Percentiles rank a stretch among this genome's conserved stretches.
Evolutionary conservation across 1,140 invertebrate genomes (phyloP).

Genomic region (Drosophila jambulina): DNA sequence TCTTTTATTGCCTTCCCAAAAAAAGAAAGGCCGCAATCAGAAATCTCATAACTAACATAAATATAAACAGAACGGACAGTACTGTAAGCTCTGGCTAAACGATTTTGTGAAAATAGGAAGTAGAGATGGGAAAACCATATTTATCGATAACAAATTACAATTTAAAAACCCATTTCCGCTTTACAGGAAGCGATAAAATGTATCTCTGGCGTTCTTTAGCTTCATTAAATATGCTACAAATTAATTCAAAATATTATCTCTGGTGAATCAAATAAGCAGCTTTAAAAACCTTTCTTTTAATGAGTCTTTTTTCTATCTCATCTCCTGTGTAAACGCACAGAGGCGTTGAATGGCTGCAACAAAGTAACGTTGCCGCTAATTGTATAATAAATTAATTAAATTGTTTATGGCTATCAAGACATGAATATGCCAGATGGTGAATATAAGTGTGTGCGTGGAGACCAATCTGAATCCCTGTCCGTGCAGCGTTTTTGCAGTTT

Average conservation of each 20-base stretch:
- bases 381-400: constrained; percentile 72
- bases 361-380: constrained; percentile 60
- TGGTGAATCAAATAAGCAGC: neutral
- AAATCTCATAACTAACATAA: constrained; percentile 22
- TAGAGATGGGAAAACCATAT: neutral
- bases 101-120: neutral
- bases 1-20: constrained; percentile 14
- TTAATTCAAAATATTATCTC: neutral
- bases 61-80: constrained; percentile 24
- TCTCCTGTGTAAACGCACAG: constrained; percentile 3
- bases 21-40: constrained; percentile 6
- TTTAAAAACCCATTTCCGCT: neutral
- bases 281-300: constrained; percentile 7
- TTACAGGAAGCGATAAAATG: neutral
- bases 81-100: neutral
- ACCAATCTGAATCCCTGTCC: constrained; percentile 29
- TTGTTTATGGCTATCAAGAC: constrained; percentile 30
- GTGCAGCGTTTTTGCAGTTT: constrained; percentile 63
- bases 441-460: constrained; percentile 18
- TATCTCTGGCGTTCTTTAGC: neutral
- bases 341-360: constrained; percentile 8
- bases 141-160: neutral
- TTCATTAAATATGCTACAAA: neutral
- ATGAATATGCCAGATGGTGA: constrained; percentile 36
- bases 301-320: neutral